These are phyloP conservation scores for Shargacucullia verbasci DNA, from an alignment of 2,888 invertebrate genomes.

Conservation along the genomic window DNA sequence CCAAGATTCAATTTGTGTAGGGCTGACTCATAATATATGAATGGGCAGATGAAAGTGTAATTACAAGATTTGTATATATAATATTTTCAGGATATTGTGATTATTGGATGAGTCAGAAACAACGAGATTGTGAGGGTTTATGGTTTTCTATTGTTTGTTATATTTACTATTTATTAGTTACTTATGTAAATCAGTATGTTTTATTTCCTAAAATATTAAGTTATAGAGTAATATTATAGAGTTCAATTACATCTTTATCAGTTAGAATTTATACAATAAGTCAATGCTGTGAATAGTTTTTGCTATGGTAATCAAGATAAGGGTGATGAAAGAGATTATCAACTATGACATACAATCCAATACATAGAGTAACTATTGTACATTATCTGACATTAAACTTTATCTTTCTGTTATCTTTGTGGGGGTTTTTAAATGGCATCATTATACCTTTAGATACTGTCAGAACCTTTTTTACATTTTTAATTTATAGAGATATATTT, in stretches of 20 bases:
- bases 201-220: too few relatives aligned
- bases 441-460: background rate
- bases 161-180: too few relatives aligned
- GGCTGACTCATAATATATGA: too few relatives aligned
- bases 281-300: constrained; percentile 18
- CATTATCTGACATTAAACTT: background rate
- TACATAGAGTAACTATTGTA: background rate
- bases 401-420: background rate
- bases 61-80: too few relatives aligned
- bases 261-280: constrained; percentile 9
- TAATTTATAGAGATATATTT: too few relatives aligned
- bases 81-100: too few relatives aligned
- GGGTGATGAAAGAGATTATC: background rate
- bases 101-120: too few relatives aligned
- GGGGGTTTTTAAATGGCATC: background rate
- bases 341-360: constrained; percentile 2
- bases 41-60: too few relatives aligned
- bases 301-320: constrained; percentile 42
- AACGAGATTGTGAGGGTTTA: too few relatives aligned
- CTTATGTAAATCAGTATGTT: too few relatives aligned
- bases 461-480: background rate
- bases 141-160: too few relatives aligned
- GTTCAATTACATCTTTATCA: constrained; percentile 7
- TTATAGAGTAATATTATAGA: background rate
- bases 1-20: too few relatives aligned